Percentiles rank a stretch among this genome's conserved stretches.
Conservation (phyloP, 2,797 vertebrate species). For the Sebastes itinus region DNA sequence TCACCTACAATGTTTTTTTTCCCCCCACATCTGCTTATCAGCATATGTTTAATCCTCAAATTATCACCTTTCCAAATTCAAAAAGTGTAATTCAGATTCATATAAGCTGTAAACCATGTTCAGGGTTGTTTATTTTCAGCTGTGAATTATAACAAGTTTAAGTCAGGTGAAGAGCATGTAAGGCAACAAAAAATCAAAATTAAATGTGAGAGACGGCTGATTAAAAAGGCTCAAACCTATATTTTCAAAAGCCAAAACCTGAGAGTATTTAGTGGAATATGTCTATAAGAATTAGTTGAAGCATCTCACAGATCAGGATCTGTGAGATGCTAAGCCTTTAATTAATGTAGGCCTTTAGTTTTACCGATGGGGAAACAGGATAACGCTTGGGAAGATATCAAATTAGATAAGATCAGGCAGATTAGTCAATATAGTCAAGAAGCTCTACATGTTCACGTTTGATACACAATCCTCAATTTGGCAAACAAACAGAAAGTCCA, state of each 20-base stretch:
- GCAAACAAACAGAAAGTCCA: background rate
- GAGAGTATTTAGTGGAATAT: background rate
- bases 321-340: slow-evolving; percentile 26
- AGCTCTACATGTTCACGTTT: slow-evolving; percentile 1
- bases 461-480: slow-evolving; percentile 2
- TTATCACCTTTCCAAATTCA: slow-evolving; percentile 33
- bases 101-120: background rate
- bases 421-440: slow-evolving; percentile 9
- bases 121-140: background rate
- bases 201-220: slow-evolving; percentile 1
- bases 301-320: background rate
- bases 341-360: slow-evolving; percentile 21
- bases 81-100: background rate
- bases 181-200: background rate
- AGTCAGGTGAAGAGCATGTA: background rate
- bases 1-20: slow-evolving; percentile 9
- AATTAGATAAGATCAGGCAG: slow-evolving; percentile 26
- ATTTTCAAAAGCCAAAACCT: background rate
- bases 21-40: slow-evolving; percentile 1
- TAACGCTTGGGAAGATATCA: slow-evolving; percentile 23
- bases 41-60: slow-evolving; percentile 36
- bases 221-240: background rate
- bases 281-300: background rate
- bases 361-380: slow-evolving; percentile 19
- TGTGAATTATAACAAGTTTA: background rate